phyloP scores from a whole-genome alignment of 1,140 invertebrate genomes.

The Meloidogyne chitwoodi region DNA sequence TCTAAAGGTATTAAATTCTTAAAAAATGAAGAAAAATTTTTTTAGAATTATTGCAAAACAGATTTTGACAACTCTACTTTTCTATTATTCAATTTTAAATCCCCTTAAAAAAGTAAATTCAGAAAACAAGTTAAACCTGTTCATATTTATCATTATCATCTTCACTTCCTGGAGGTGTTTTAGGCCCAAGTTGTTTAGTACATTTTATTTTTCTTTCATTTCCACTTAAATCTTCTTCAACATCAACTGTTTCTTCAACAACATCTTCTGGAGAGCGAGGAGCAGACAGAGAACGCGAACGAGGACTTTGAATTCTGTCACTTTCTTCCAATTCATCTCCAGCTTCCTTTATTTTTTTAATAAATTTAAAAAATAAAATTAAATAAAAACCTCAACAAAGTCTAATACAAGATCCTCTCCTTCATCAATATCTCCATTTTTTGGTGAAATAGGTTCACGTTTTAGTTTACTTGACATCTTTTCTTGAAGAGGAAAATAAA shows the following conservation, averaged over 20 bases:
- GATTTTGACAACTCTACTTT: no score
- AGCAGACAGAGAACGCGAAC: not conserved
- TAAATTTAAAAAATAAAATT: not conserved
- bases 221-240: not conserved
- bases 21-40: no score
- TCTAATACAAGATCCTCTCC: not conserved
- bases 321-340: not conserved
- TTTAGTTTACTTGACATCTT: not conserved
- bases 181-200: not conserved
- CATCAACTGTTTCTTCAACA: not conserved
- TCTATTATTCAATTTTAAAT: no score
- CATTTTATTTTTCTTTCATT: not conserved
- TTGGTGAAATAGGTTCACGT: not conserved
- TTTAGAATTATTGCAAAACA: no score
- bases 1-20: no score
- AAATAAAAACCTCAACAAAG: not conserved
- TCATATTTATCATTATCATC: not conserved
- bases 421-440: not conserved
- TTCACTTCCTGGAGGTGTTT: conserved; percentile 8
- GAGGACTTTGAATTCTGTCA: not conserved
- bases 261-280: conserved; percentile 1
- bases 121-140: no score
- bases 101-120: no score
- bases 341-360: not conserved
- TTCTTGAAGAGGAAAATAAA: not conserved